Percentiles rank a stretch among this genome's conserved stretches.
phyloP scores from a whole-genome alignment of 2,113 vertebrate species.

The Merops nubicus region DNA sequence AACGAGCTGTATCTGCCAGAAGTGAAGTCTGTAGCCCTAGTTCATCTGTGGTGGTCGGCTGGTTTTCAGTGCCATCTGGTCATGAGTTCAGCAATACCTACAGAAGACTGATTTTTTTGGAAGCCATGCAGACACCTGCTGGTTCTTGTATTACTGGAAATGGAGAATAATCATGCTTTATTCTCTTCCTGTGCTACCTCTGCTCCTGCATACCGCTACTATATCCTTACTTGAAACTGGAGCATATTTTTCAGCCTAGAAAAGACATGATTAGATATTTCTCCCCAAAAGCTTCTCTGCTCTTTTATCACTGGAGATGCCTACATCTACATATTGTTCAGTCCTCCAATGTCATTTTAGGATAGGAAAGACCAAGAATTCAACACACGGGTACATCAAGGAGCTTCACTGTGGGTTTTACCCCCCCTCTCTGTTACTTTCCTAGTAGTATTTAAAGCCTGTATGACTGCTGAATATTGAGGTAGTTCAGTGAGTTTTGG shows the following conservation, averaged over 20 bases:
- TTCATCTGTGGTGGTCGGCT: background rate
- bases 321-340: background rate
- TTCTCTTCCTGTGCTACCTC: background rate
- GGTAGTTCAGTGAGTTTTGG: background rate
- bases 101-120: background rate
- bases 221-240: background rate
- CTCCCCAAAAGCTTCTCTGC: background rate
- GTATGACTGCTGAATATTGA: background rate
- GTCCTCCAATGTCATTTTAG: background rate
- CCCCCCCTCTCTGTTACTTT: background rate
- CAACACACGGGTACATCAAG: accelerated
- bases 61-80: background rate
- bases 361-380: background rate
- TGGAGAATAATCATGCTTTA: background rate
- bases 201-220: background rate
- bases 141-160: background rate
- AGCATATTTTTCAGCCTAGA: background rate
- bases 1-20: background rate
- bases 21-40: background rate
- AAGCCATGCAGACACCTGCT: background rate
- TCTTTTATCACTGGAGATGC: background rate
- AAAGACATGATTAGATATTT: background rate
- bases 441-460: background rate
- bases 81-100: background rate
- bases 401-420: background rate